Conservation (phyloP, 2,113 vertebrate species). For the Tricholaema leucomelas region DNA sequence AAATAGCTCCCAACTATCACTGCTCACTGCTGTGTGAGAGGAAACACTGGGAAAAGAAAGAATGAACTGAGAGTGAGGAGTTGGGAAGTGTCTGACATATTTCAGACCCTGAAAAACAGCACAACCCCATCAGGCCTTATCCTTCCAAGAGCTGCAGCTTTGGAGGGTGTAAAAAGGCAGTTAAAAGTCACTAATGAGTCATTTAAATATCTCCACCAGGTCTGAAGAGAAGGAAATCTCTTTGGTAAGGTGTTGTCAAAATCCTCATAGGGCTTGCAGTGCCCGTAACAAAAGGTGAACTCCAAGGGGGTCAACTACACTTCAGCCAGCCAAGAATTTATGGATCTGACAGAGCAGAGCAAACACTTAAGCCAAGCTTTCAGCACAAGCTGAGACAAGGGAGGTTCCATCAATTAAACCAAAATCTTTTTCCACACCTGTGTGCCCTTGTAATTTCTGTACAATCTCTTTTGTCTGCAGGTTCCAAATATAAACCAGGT, state of each 20-base stretch:
- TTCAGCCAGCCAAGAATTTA: background rate
- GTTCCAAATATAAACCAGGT: constrained; percentile 99
- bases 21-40: background rate
- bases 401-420: background rate
- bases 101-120: background rate
- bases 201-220: background rate
- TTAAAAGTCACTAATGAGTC: background rate
- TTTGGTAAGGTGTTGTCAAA: background rate
- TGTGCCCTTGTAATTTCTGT: constrained; percentile 98
- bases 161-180: background rate
- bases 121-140: background rate
- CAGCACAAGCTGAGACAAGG: background rate
- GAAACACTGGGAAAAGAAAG: background rate
- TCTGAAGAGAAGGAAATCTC: background rate
- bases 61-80: background rate
- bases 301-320: background rate
- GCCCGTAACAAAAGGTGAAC: background rate
- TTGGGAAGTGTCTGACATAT: background rate
- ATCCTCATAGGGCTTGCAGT: background rate
- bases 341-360: background rate
- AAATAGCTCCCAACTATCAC: background rate
- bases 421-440: constrained; percentile 78
- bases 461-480: constrained; percentile 99
- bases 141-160: background rate
- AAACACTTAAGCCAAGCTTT: background rate